Percentiles rank a stretch among this genome's conserved stretches.
These are phyloP conservation scores for Coptodon bakossiorum DNA, from an alignment of 2,113 vertebrate species.

Conservation along the genomic window DNA sequence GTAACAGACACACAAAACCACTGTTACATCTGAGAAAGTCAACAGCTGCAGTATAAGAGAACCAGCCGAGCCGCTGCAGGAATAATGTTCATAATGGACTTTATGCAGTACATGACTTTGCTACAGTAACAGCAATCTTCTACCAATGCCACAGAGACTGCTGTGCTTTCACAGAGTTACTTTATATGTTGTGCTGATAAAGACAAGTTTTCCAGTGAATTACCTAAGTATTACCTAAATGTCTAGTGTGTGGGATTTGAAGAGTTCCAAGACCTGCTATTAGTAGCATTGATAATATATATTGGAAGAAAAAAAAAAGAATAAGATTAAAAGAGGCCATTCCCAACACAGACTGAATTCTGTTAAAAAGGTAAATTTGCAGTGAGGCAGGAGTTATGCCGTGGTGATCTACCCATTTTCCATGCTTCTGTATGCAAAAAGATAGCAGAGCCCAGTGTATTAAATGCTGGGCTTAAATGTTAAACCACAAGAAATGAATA, in stretches of 20 bases:
- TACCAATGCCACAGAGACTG: neutral
- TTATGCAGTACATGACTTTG: neutral
- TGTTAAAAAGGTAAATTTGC: neutral
- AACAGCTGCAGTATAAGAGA: neutral
- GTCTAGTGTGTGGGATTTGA: neutral
- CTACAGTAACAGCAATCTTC: neutral
- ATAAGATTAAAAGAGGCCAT: neutral
- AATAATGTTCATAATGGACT: neutral
- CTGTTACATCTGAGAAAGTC: neutral
- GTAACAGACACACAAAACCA: constrained; percentile 4
- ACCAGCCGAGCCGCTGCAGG: neutral
- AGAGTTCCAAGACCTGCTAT: neutral
- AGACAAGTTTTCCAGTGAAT: neutral
- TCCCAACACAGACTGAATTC: neutral
- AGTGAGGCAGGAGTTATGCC: neutral
- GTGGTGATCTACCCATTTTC: neutral
- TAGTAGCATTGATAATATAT: neutral
- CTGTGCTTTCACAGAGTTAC: neutral
- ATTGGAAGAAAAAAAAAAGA: fast-evolving
- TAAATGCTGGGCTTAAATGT: neutral
- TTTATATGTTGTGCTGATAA: neutral
- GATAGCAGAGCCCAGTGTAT: neutral
- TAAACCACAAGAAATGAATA: neutral
- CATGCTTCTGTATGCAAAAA: neutral
- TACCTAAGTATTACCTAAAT: neutral